These are phyloP conservation scores for Monochamus saltuarius DNA, from an alignment of 1,140 invertebrate species.

Conservation along the genomic window DNA sequence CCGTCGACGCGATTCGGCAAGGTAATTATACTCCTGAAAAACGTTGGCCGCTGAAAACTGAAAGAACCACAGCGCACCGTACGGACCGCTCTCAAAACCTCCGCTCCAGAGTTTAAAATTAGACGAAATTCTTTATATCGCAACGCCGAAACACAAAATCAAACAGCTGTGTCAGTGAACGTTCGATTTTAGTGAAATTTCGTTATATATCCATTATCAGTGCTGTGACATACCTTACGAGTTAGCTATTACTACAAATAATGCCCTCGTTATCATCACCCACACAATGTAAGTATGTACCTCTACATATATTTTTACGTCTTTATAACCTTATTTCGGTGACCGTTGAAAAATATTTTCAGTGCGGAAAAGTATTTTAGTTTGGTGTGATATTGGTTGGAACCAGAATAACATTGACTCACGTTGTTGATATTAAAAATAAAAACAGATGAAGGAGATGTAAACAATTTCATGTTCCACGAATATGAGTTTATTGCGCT, in stretches of 20 bases:
- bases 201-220: neutral
- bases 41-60: conserved; percentile 17
- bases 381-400: conserved; percentile 2
- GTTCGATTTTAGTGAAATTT: conserved; percentile 20
- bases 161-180: conserved; percentile 21
- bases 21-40: conserved; percentile 4
- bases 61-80: conserved; percentile 15
- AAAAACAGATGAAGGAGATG: conserved; percentile 20
- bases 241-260: too few relatives aligned
- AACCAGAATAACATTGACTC: conserved; percentile 19
- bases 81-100: conserved; percentile 8
- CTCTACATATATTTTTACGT: conserved; percentile 4
- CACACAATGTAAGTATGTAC: conserved; percentile 31
- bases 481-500: too few relatives aligned
- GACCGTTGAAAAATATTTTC: conserved; percentile 8
- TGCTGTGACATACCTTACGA: conserved; percentile 18
- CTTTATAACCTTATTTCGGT: neutral
- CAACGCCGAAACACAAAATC: conserved; percentile 17
- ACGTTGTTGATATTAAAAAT: conserved; percentile 21
- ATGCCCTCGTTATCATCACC: conserved; percentile 37
- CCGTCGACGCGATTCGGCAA: too few relatives aligned
- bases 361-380: neutral
- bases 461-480: conserved; percentile 7
- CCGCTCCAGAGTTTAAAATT: conserved; percentile 30
- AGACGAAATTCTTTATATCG: conserved; percentile 30